Evolutionary conservation across 2,888 invertebrate species (phyloP).

Genomic region (Incurvaria masculella): DNA sequence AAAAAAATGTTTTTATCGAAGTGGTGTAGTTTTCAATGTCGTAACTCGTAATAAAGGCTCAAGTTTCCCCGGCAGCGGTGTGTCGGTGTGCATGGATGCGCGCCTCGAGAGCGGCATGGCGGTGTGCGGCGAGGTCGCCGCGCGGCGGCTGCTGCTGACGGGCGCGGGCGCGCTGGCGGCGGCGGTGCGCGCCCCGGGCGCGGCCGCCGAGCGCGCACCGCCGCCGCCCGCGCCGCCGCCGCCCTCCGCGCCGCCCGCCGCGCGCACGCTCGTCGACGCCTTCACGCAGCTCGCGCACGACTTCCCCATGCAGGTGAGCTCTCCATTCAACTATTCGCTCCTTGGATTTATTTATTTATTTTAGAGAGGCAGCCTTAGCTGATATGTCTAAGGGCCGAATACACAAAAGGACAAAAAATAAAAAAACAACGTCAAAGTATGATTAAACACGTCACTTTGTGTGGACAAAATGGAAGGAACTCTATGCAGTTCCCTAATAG

Average conservation of each 20-base stretch:
- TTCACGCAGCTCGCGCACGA: slow-evolving; percentile 50
- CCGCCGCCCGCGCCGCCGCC: not conserved
- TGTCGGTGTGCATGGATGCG: slow-evolving; percentile 42
- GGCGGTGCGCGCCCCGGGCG: slow-evolving; percentile 39
- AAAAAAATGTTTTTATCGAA: too few relatives aligned
- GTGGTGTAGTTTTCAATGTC: too few relatives aligned
- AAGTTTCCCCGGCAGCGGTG: slow-evolving; percentile 27
- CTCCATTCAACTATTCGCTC: too few relatives aligned
- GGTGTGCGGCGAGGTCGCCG: slow-evolving; percentile 69
- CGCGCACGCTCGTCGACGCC: slow-evolving; percentile 41
- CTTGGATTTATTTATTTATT: too few relatives aligned
- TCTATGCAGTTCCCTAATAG: too few relatives aligned
- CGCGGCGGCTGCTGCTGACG: slow-evolving; percentile 66
- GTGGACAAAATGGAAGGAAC: too few relatives aligned
- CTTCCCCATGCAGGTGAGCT: slow-evolving; percentile 41
- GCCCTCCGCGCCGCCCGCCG: slow-evolving; percentile 30
- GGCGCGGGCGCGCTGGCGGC: slow-evolving; percentile 61
- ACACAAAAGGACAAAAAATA: too few relatives aligned
- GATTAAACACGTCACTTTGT: too few relatives aligned
- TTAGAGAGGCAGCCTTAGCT: too few relatives aligned
- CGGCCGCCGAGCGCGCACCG: not conserved
- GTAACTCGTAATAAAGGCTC: too few relatives aligned
- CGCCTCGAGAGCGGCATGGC: slow-evolving; percentile 79
- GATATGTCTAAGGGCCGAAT: too few relatives aligned
- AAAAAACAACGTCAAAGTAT: too few relatives aligned